phyloP scores from a whole-genome alignment of 1,140 invertebrate genomes.

The Drosophila pachea region DNA sequence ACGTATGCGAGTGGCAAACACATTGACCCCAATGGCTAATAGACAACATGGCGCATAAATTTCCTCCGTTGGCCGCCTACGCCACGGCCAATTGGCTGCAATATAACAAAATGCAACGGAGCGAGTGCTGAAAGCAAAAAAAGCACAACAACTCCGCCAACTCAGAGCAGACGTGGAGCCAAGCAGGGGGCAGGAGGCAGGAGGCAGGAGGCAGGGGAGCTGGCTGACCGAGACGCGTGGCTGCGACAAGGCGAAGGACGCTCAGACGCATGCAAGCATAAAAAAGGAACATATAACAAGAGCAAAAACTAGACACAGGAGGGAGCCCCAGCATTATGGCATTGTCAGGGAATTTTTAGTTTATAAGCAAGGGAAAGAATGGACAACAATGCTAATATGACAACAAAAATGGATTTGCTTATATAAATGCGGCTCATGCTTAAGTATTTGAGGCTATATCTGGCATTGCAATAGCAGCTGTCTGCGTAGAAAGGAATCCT shows the following conservation, averaged over 20 bases:
- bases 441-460: background rate
- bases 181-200: slow-evolving; percentile 16
- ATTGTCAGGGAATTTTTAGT: slow-evolving; percentile 33
- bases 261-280: slow-evolving; percentile 38
- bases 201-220: background rate
- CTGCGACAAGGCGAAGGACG: slow-evolving; percentile 27
- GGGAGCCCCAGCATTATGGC: slow-evolving; percentile 11
- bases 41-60: slow-evolving; percentile 73
- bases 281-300: slow-evolving; percentile 39
- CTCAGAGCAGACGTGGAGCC: no score
- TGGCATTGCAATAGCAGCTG: background rate
- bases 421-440: background rate
- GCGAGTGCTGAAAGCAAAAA: slow-evolving; percentile 46
- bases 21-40: slow-evolving; percentile 73
- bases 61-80: slow-evolving; percentile 41
- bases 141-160: slow-evolving; percentile 14
- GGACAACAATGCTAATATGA: slow-evolving; percentile 15
- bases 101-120: slow-evolving; percentile 76
- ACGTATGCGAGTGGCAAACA: slow-evolving; percentile 21
- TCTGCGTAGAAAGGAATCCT: background rate
- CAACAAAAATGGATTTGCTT: slow-evolving; percentile 12
- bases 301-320: slow-evolving; percentile 10
- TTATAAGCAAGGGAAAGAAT: slow-evolving; percentile 9
- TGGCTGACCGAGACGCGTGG: slow-evolving; percentile 9
- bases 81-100: slow-evolving; percentile 76